A percentile compares a stretch with the other conserved stretches of the same genome.
Evolutionary conservation across 1,140 invertebrate species (phyloP).

Genomic region (Triops longicaudatus): DNA sequence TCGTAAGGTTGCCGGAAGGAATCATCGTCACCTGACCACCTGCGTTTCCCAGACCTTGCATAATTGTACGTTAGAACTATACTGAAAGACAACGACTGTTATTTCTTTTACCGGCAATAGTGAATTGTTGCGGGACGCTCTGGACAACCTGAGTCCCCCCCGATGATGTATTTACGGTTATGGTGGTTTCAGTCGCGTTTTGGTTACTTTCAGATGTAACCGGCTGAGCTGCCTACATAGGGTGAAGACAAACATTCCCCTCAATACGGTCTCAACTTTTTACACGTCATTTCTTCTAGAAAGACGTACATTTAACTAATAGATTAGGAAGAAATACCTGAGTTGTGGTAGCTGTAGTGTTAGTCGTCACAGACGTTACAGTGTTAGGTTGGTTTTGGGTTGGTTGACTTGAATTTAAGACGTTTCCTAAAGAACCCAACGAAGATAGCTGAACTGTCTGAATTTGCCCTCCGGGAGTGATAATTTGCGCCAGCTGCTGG

Average conservation of each 20-base stretch:
- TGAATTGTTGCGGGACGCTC: slow-evolving; percentile 42
- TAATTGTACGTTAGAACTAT: neutral
- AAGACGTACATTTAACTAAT: too few species aligned
- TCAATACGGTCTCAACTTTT: too few species aligned
- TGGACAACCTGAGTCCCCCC: slow-evolving; percentile 28
- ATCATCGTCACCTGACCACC: slow-evolving; percentile 62
- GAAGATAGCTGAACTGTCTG: slow-evolving; percentile 71
- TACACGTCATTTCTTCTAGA: too few species aligned
- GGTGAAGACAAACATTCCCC: too few species aligned
- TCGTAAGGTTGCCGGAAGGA: slow-evolving; percentile 45
- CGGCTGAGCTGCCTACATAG: slow-evolving; percentile 24
- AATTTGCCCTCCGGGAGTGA: slow-evolving; percentile 76
- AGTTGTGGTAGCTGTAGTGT: slow-evolving; percentile 40
- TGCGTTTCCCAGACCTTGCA: slow-evolving; percentile 33
- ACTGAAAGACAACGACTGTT: neutral
- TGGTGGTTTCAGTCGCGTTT: slow-evolving; percentile 9
- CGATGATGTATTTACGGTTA: slow-evolving; percentile 15
- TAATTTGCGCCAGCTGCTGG: slow-evolving; percentile 71
- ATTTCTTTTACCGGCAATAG: slow-evolving; percentile 41
- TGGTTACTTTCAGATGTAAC: slow-evolving; percentile 15
- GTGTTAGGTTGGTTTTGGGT: slow-evolving; percentile 28
- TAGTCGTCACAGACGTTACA: slow-evolving; percentile 37
- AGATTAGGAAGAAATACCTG: slow-evolving; percentile 27
- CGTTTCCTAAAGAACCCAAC: slow-evolving; percentile 40
- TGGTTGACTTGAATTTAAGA: slow-evolving; percentile 22